A percentile compares a stretch with the other conserved stretches of the same genome.
Conservation (phyloP, 2,797 vertebrate species). For the Xiphophorus birchmanni region DNA sequence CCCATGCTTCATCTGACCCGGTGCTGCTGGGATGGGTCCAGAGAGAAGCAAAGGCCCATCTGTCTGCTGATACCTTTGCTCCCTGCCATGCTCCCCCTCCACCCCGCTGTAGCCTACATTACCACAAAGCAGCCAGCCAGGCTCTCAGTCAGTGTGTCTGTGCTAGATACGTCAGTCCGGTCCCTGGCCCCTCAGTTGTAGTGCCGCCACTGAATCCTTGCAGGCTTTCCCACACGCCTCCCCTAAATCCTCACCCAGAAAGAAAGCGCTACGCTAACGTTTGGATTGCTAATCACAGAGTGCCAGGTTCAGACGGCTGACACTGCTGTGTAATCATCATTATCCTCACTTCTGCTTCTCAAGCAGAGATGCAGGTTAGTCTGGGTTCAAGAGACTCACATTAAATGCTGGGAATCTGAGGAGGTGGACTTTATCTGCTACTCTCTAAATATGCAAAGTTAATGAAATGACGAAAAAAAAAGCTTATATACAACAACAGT, state of each 20-base stretch:
- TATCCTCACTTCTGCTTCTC: constrained; percentile 48
- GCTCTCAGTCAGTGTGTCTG: constrained; percentile 60
- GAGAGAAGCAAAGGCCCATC: constrained; percentile 61
- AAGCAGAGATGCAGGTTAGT: constrained; percentile 46
- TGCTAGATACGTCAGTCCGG: constrained; percentile 61
- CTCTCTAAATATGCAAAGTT: constrained; percentile 9
- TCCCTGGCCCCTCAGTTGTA: background rate
- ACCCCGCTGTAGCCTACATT: constrained; percentile 71
- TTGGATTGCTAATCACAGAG: constrained; percentile 51
- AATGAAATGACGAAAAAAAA: background rate
- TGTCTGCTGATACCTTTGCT: constrained; percentile 68
- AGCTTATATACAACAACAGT: background rate
- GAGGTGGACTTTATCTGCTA: background rate
- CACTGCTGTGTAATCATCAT: constrained; percentile 65
- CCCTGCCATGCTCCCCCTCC: constrained; percentile 54
- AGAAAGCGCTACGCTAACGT: constrained; percentile 38
- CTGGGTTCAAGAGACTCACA: constrained; percentile 43
- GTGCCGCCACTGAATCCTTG: constrained; percentile 21
- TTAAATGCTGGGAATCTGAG: constrained; percentile 43
- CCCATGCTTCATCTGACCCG: constrained; percentile 59
- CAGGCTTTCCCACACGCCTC: constrained; percentile 47
- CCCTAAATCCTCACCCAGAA: constrained; percentile 38
- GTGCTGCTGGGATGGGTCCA: constrained; percentile 55
- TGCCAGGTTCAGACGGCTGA: constrained; percentile 50
- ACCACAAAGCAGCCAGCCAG: constrained; percentile 49